These are phyloP conservation scores for Ochotona curzoniae DNA, from an alignment of 2,113 vertebrate genomes.

Conservation along the genomic window DNA sequence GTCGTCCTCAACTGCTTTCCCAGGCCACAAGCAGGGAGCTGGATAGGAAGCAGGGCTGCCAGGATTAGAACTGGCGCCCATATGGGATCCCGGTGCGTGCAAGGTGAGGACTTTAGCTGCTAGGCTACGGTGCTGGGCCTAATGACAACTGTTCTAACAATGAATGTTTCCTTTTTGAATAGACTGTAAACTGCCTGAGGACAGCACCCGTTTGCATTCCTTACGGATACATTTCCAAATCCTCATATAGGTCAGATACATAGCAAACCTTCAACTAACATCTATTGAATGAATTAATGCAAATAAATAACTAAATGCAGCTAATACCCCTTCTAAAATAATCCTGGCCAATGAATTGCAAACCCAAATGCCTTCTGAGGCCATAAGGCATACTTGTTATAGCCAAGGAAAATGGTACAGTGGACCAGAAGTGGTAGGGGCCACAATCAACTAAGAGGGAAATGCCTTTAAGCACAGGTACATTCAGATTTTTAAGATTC, in stretches of 20 bases:
- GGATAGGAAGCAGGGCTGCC: no score
- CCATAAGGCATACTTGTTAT: neutral
- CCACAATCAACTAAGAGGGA: neutral
- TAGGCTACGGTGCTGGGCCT: no score
- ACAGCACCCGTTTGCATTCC: neutral
- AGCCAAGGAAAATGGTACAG: neutral
- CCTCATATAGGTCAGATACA: neutral
- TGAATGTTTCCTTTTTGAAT: neutral
- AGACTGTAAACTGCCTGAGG: neutral
- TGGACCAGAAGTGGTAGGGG: neutral
- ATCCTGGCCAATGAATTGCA: neutral
- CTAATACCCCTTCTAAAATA: neutral
- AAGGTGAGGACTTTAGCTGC: no score
- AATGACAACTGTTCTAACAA: neutral
- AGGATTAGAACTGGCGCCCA: no score
- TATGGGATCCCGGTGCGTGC: no score
- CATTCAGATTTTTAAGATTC: neutral
- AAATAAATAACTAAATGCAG: neutral
- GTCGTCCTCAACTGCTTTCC: no score
- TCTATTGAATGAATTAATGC: neutral
- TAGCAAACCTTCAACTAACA: neutral
- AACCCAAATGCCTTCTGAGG: neutral
- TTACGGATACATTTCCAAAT: neutral
- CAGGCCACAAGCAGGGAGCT: no score
- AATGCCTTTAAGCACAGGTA: neutral